Base-by-base conservation (phyloP, 2,797 vertebrate species). In the Myiotriccus ornatus region DNA sequence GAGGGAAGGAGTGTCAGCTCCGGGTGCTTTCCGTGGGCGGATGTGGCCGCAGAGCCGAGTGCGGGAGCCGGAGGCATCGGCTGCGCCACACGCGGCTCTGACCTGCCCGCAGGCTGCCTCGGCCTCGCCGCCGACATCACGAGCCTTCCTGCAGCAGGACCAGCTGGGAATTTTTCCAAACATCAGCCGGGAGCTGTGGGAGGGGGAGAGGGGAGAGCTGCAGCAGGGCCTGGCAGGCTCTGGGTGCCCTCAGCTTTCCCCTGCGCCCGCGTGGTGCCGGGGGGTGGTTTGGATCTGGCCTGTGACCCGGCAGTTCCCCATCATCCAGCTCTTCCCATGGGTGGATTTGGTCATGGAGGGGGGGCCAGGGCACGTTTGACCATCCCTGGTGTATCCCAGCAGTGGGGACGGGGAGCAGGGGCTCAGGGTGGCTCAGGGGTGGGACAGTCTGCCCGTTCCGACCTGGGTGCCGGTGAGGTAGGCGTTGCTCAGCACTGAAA, bases 301-400 rank as follows among this genome's bases (percentile, higher is more conserved):
- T 1, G 0, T 52, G 49, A 55, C 2, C 50, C 0, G 0, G 14
- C 25, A 28, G 24, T 5, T 79, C 60, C 14, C 22, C 35, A 2
- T 41, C 70, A 7, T 16, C 39, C 41, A 0, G 0, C 32, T 0
- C 0, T 70, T 70, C 56, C 79, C 1, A 0, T 21, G 4, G 62
- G 50, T 71, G 71, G 79, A 7, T 77, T 81, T 71, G 76, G 50
- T 14, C 20, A 0, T 4, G 56, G 70, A 15, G 16, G 2, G 24
- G 52, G 44, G 37, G 39, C 18, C 52, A 7, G 78, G 44, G 16
- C 10, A 0, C 0, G 2, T 15, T 19, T 1, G 6, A 18, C 19
- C n/a, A 4, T n/a, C 8, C 28, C 39, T 1, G 2, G 34, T 4
- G 22, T 52, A 7, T 79, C 62, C 55, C 0, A 4, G 53, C 4